Base-by-base conservation (phyloP, 2,113 vertebrate species). In the Craseonycteris thonglongyai region DNA sequence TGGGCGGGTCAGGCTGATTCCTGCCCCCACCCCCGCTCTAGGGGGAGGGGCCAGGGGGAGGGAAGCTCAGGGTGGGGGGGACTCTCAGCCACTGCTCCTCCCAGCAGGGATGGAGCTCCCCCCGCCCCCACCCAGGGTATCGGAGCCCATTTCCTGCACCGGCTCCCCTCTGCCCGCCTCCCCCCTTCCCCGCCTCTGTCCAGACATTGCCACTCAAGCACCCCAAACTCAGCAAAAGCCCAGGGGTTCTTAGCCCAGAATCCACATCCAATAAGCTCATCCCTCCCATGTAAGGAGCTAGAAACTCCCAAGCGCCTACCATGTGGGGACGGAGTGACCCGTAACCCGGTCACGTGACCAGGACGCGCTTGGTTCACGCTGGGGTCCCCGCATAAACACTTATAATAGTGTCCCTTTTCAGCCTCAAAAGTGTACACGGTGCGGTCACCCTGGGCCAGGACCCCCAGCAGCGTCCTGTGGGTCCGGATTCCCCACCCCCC, bases 381-480 rank as follows among this genome's bases (percentile, higher is more conserved):
- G 3, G 21, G 11, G 28, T 47, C 76, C 59, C 63, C 1, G 7
- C 28, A 2, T 21, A 6, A 66, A 19, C 12, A 16, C 14, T 28
- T n/a, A n/a, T n/a, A 21, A 24, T 0, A 24, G 33, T 4, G 5
- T 7, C n/a, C 7, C 33, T 47, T 47, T 61, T 76, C 35, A 0
- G 30, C 28, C 38, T 38, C n/a, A 0, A 2, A 30, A 56, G 26
- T 0, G 2, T 15, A 49, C 9, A 0, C n/a, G n/a, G 10, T 5
- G 1, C 0, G 12, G 38, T 71, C 76, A 11, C 38, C 24, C 40
- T 1, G 3, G 8, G 26, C 22, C 58, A 16, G 63, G 59, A 10
- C 2, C 30, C 38, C 54, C 51, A 0, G 42, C 61, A 7, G 33
- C 1, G 4, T 4, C 3, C 0, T 28, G 58, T 5, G 49, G 4